Conservation (phyloP, 2,113 vertebrate species). For the Mesitornis unicolor region DNA sequence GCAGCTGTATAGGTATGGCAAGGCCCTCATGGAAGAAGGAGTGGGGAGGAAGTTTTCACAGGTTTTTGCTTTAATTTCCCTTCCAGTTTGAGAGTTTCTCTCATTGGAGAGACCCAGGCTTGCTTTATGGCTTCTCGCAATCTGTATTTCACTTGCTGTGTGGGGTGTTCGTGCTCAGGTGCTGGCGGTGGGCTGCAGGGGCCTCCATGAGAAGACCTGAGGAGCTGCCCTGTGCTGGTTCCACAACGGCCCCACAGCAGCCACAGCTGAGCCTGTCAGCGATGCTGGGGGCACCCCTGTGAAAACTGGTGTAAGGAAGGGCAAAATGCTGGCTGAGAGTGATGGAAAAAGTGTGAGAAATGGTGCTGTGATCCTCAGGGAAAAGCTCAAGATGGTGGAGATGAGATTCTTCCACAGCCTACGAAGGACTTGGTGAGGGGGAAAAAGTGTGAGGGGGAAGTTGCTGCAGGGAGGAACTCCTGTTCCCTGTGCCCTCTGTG, state of each 20-base stretch:
- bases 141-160: not conserved
- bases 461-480: no score
- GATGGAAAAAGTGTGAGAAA: not conserved
- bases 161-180: accelerated
- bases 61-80: not conserved
- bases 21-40: not conserved
- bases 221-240: not conserved
- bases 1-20: accelerated
- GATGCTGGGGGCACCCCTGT: accelerated
- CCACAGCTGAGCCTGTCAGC: not conserved
- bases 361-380: not conserved
- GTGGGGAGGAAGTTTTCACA: not conserved
- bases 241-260: accelerated
- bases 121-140: not conserved
- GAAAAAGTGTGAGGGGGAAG: not conserved
- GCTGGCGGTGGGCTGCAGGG: not conserved
- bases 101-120: not conserved
- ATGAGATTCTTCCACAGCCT: no score
- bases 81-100: not conserved
- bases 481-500: accelerated
- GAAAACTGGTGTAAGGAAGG: not conserved
- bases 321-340: not conserved
- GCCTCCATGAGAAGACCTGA: not conserved
- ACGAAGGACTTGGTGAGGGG: accelerated
- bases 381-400: not conserved